Base-by-base conservation (phyloP, 2,888 invertebrate species). In the Pardosa pseudoannulata region DNA sequence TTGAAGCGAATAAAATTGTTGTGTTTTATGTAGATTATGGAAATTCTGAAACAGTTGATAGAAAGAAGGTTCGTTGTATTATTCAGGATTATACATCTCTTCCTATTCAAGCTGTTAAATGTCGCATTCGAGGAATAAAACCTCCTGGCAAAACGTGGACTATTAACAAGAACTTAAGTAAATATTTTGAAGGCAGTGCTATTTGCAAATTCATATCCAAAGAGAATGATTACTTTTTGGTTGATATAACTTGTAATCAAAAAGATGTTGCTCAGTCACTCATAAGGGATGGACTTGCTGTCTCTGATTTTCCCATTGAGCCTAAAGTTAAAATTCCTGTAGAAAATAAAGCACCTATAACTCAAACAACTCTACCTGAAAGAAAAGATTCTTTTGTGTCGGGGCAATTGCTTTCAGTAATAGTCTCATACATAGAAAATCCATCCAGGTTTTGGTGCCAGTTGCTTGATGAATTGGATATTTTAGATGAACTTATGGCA, bases 401-500 rank as follows among this genome's bases (percentile, higher is more conserved):
- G 27, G 87, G 82, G 6, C 81, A 82, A n/a, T 68, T 82, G 5
- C 16, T 82, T 7, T 67, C 80, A 9, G 73, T 88, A 19, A 32
- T 56, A 39, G 78, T 88, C 1, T 86, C 86, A 28, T 86, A 28
- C 67, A 36, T 56, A n/a, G 79, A 86, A 68, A 88, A 73, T 23
- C 86, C 86, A 5, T 64, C 64, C 9, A 70, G 65, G 27, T 88
- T 86, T 74, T 88, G 86, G 86, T 88, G 88, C 46, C 88, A 88
- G 27, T 39, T 64, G 13, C 13, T 41, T 23, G 88, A 86, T 28
- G 89, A 89, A n/a, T 79, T 87, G 16, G 87, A 82, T 13, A 41
- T 67, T 29, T 39, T 90, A 1, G 89, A 88, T 27, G 85, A 88
- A 27, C 41, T 90, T n/a, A 82, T 74, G 70, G 67, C 71, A 19